These are phyloP conservation scores for Brachycybe producta DNA, from an alignment of 2,888 invertebrate species.

Conservation along the genomic window DNA sequence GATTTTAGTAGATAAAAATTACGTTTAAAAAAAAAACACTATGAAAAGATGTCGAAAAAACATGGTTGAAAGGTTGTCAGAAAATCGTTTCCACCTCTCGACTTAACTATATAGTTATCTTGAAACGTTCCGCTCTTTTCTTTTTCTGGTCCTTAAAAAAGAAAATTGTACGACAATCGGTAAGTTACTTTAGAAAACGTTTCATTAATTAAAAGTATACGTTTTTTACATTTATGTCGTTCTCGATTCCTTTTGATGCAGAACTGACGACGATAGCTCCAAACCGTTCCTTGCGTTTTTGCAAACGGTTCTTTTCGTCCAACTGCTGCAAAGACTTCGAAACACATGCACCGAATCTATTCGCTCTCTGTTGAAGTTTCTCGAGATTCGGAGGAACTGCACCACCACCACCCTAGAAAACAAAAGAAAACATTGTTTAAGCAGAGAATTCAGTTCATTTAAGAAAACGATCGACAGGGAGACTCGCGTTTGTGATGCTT, in stretches of 20 bases:
- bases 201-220: too few species aligned
- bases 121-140: conserved; percentile 10
- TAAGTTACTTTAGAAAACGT: too few species aligned
- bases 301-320: conserved; percentile 1
- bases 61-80: too few species aligned
- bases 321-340: conserved; percentile 1
- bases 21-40: too few species aligned
- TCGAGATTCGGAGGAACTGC: too few species aligned
- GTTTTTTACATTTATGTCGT: background rate
- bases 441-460: background rate
- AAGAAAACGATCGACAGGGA: background rate
- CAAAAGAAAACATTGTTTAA: background rate
- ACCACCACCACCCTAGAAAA: conserved; percentile 2
- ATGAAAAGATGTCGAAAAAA: background rate
- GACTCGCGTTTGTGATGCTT: background rate
- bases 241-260: background rate
- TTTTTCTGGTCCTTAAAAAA: background rate
- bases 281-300: conserved; percentile 11
- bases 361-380: conserved; percentile 10
- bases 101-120: too few species aligned
- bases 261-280: conserved; percentile 1
- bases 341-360: conserved; percentile 1
- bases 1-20: too few species aligned
- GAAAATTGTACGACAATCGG: too few species aligned
- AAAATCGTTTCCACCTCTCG: too few species aligned